Evolutionary conservation across 2,888 invertebrate genomes (phyloP), one percentile per base, ranked within the genome.

Genomic region (Torymus aiolomorphi): DNA sequence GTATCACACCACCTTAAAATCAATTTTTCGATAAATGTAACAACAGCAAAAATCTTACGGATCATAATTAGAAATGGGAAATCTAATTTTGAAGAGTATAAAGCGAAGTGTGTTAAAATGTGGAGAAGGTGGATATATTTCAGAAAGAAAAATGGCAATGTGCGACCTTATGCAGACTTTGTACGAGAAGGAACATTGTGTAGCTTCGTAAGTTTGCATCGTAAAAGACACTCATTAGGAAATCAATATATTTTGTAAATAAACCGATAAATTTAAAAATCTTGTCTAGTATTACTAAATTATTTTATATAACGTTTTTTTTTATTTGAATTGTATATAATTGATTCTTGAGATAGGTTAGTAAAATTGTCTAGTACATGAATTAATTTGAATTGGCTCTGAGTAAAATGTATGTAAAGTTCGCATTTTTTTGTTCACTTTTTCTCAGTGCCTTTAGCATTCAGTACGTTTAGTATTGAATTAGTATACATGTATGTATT

Each of bases 31-130:
- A 56, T 56, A 51, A 8, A 42, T 42, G 8, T 42, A 42, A 42
- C 42, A 42, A 52, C 8, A n/a, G 54, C 52, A 31, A 42, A 73
- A 59, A 61, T 72, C 49, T 67, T 78, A 20, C 73, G 54, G 20
- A 57, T 63, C 31, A 49, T 57, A 56, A 20, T 0, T 59, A 13
- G 8, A 4, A 12, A 20, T 4, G 14, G n/a, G 20, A 66, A 71
- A 65, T 57, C 16, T 72, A 10, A 67, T 78, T 73, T 74, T 56
- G 49, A 56, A 66, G 24, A 51, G 57, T 66, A 13, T 66, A 71
- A 31, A 51, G 14, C 56, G 56, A 71, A 71, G 52, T 42, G 42
- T 5, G 42, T 42, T 42, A 42, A 13, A 14, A 67, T 67, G 16
- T 51, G 5, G 56, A 65, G 24, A 63, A 12, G 13, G 12, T 57